phyloP scores from a whole-genome alignment of 2,113 vertebrate genomes.

The Vulpes ferrilata region DNA sequence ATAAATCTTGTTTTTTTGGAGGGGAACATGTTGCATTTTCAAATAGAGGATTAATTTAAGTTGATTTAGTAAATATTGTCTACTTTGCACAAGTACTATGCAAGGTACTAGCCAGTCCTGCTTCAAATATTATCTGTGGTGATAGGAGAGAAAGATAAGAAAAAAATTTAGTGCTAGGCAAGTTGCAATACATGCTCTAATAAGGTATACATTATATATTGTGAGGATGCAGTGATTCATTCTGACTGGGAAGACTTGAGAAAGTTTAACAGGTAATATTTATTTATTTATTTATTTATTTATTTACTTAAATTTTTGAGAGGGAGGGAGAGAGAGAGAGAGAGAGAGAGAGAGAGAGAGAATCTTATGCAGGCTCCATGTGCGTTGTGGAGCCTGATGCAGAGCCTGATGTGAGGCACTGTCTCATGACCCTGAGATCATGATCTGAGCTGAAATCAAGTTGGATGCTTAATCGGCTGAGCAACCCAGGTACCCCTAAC shows the following conservation, averaged over 20 bases:
- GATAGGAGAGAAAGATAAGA: neutral
- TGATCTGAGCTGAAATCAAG: no score
- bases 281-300: no score
- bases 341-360: no score
- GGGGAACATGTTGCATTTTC: neutral
- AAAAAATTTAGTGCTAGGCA: constrained; percentile 20
- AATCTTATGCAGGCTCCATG: no score
- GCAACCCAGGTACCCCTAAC: no score
- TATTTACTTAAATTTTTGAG: no score
- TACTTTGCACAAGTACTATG: neutral
- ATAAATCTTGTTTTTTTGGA: neutral
- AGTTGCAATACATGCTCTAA: neutral
- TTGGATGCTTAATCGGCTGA: no score
- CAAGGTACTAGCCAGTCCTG: neutral
- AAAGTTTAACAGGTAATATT: neutral
- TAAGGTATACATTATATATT: neutral
- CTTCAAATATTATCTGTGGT: neutral
- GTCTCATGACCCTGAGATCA: no score
- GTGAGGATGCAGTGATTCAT: neutral
- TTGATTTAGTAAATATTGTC: neutral
- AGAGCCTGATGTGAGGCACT: no score
- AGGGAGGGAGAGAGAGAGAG: no score
- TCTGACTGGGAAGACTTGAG: neutral
- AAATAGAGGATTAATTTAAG: constrained; percentile 47
- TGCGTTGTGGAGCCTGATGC: no score